phyloP scores from a whole-genome alignment of 2,113 vertebrate species.

The Embiotoca jacksoni region DNA sequence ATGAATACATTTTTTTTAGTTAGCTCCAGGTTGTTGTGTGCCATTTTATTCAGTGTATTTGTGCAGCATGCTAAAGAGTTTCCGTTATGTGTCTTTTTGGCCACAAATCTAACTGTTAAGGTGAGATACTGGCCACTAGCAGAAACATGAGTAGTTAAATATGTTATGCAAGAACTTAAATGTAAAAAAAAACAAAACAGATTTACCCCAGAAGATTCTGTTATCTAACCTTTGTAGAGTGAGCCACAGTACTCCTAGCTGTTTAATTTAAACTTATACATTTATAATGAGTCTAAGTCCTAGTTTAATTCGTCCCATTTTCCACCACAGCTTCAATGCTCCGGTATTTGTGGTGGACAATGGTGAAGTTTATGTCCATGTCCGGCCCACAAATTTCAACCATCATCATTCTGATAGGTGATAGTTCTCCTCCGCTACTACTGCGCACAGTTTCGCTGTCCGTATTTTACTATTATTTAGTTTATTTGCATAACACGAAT shows the following conservation, averaged over 20 bases:
- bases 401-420: background rate
- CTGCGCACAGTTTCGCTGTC: background rate
- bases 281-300: background rate
- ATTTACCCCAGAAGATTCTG: no score
- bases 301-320: background rate
- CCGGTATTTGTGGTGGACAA: background rate
- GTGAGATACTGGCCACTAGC: background rate
- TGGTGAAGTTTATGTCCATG: background rate
- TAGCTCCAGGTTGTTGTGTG: conserved; percentile 21
- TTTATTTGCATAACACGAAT: conserved; percentile 21
- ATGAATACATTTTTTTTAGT: background rate
- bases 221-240: background rate
- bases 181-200: background rate
- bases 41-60: conserved; percentile 31
- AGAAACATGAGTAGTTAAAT: background rate
- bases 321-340: background rate
- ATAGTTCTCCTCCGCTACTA: background rate
- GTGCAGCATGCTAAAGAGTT: conserved; percentile 45
- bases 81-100: conserved; percentile 4
- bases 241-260: background rate
- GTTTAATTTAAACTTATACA: background rate
- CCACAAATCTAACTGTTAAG: background rate
- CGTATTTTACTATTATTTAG: background rate
- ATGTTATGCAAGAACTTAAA: background rate
- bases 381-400: background rate